Conservation (phyloP, 2,113 vertebrate species). For the Suncus etruscus region DNA sequence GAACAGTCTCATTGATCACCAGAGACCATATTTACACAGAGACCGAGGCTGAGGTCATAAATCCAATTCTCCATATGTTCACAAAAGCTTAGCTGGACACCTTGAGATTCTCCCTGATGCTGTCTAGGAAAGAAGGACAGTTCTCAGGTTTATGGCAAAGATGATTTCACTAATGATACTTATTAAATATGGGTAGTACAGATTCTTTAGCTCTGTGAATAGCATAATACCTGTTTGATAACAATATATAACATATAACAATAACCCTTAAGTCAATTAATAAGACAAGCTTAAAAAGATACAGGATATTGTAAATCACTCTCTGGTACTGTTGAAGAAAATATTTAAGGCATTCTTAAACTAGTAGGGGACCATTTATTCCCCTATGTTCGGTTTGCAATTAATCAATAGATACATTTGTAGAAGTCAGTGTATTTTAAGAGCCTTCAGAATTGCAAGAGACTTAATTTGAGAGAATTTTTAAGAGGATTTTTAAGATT, state of each 20-base stretch:
- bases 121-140: not conserved
- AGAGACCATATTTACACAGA: not conserved
- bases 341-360: conserved; percentile 23
- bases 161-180: not conserved
- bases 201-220: not conserved
- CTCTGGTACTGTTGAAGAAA: not conserved
- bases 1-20: not conserved
- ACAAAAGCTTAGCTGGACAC: not conserved
- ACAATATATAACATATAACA: not conserved
- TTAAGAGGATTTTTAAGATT: not conserved
- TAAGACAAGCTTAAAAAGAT: not conserved
- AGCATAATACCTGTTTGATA: not conserved
- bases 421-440: not conserved
- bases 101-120: not conserved
- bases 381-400: not conserved
- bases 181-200: not conserved
- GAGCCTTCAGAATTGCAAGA: conserved; percentile 22
- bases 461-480: not conserved
- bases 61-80: not conserved
- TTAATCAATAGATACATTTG: not conserved
- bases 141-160: not conserved
- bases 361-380: not conserved
- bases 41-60: not conserved
- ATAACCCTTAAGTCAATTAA: not conserved
- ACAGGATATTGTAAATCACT: not conserved